Evolutionary conservation across 1,140 invertebrate species (phyloP), one percentile per base, ranked within the genome.

Genomic region (Euborellia annulipes): DNA sequence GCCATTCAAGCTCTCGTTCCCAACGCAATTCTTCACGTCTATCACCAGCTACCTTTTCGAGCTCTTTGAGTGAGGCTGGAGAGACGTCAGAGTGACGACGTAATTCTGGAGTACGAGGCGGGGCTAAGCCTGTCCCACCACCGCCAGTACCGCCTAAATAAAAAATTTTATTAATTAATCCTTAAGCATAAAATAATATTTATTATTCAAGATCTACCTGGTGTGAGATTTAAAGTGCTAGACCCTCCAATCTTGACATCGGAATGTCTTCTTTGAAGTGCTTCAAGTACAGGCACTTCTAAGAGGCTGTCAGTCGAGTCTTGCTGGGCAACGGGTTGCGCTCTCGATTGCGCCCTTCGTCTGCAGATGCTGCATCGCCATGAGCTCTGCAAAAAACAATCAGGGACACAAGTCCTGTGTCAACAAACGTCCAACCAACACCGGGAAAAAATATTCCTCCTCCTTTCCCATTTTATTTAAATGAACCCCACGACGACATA

Each of bases 341-440:
- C 71, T 17, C 82, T 67, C 1, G 79, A 82, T 36, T 76, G 79
- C 48, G 84, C 70, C 63, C 85, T 85, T 51, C 83, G 73, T 16
- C 80, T 73, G 55, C 82, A 85, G 2, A 85, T 79, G 46, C 79
- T 83, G 60, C 82, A 85, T 36, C 79, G 67, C 82, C 82, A 85
- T 50, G 72, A 76, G 50, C 70, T 76, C 79, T 83, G 66, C 4
- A 45, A 50, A n/a, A n/a, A n/a, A n/a, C n/a, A n/a, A n/a, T n/a
- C n/a, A n/a, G n/a, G n/a, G n/a, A n/a, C n/a, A n/a, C n/a, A n/a
- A n/a, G n/a, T n/a, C n/a, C n/a, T n/a, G n/a, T n/a, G n/a, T n/a
- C n/a, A n/a, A n/a, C n/a, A n/a, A n/a, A n/a, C n/a, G n/a, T n/a
- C n/a, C n/a, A n/a, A n/a, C n/a, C n/a, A n/a, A n/a, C n/a, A n/a